Percentiles rank a stretch among this genome's conserved stretches.
Conservation (phyloP, 2,797 vertebrate genomes). For the Lutjanus argentimaculatus region DNA sequence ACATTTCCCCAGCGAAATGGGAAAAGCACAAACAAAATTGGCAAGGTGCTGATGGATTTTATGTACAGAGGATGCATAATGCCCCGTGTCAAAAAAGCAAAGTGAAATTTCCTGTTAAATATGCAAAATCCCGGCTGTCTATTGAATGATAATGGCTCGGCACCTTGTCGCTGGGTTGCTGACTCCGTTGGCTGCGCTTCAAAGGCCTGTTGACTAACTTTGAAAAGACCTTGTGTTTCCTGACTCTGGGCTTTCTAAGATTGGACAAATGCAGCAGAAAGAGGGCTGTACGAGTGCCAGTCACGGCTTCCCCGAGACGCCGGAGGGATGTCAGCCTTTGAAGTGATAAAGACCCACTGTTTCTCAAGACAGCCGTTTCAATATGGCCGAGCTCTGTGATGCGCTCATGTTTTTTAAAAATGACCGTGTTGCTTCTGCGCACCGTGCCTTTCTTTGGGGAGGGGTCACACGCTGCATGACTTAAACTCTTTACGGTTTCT, state of each 20-base stretch:
- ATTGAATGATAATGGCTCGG: conserved; percentile 84
- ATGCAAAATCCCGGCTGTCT: conserved; percentile 84
- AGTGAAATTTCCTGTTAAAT: conserved; percentile 85
- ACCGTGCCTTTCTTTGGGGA: conserved; percentile 22
- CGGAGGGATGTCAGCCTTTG: conserved; percentile 79
- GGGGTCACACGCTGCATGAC: conserved; percentile 42
- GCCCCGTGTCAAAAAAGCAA: conserved; percentile 83
- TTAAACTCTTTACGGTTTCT: conserved; percentile 42
- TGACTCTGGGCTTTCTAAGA: conserved; percentile 84
- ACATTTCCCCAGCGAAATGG: conserved; percentile 73
- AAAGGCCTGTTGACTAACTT: conserved; percentile 86
- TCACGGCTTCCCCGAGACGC: conserved; percentile 78
- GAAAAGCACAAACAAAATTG: conserved; percentile 78
- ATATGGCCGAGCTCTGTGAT: conserved; percentile 72
- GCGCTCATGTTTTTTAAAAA: conserved; percentile 75
- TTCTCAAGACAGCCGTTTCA: conserved; percentile 69
- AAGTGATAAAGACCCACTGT: conserved; percentile 82
- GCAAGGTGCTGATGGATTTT: conserved; percentile 81
- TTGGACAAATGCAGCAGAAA: conserved; percentile 83
- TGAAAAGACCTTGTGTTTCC: conserved; percentile 86
- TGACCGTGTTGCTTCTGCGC: conserved; percentile 61
- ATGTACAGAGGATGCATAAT: conserved; percentile 82
- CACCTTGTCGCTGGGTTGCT: conserved; percentile 83
- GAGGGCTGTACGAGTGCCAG: conserved; percentile 72
- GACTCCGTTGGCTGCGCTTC: conserved; percentile 84